Evolutionary conservation across 2,888 invertebrate genomes (phyloP), one percentile per base, ranked within the genome.

Genomic region (Campoplex capitator): DNA sequence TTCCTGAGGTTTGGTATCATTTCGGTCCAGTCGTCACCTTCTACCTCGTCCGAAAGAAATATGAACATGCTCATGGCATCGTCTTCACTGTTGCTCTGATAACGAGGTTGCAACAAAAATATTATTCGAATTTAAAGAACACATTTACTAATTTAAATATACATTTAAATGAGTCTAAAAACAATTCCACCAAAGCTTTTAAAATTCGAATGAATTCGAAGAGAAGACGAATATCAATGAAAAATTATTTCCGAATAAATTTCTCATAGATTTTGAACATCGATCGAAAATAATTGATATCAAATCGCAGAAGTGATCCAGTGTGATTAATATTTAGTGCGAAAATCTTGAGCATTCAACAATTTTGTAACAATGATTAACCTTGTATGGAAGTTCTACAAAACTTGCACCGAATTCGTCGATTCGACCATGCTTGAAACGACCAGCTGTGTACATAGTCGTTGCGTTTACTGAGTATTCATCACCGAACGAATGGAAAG

Each of bases 341-440:
- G 4, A 16, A 68, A 68, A 68, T 68, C 11, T 13, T 23, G 23
- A 13, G 68, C 11, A 1, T 11, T 11, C 13, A 13, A 13, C 23
- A 13, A 13, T 3, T 68, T 23, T 18, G 2, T 38, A 23, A 13
- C 2, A 13, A 28, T 16, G 4, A 45, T 2, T 68, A 11, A 68
- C 68, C 68, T 68, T 28, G 68, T 68, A 68, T 6, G 68, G 68
- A n/a, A 68, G 68, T 42, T 68, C 68, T 13, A 68, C 8, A 42
- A 65, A 65, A 65, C 13, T 13, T 16, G 16, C 13, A 16, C 16
- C 1, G 65, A 65, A 6, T 13, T 13, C 13, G 32, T 65, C 65
- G 4, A 65, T 13, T 4, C 18, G 65, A 13, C 65, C 65, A 18
- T 65, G 18, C 4, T 16, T 32, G 3, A 65, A 35, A 7, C 35